Conservation (phyloP, 2,888 invertebrate species). For the Fissipunctia ypsillon region DNA sequence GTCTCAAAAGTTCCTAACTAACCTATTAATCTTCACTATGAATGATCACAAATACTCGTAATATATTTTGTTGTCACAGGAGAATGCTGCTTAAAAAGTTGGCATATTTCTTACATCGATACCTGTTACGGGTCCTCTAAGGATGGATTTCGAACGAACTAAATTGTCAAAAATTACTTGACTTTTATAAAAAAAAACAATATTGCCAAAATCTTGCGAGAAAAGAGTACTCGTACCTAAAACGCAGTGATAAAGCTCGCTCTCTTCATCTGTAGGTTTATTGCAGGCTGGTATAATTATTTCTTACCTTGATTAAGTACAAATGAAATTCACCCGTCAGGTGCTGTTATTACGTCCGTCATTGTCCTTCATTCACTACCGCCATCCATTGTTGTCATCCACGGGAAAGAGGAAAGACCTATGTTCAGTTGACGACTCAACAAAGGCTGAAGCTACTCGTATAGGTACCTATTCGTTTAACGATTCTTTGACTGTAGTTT, state of each 20-base stretch:
- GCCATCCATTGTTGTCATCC: slow-evolving; percentile 32
- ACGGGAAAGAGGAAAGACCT: slow-evolving; percentile 25
- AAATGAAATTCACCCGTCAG: slow-evolving; percentile 26
- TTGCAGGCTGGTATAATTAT: not conserved
- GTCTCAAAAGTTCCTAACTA: not conserved
- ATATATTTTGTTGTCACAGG: not conserved
- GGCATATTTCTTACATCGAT: not conserved
- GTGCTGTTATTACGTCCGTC: slow-evolving; percentile 29
- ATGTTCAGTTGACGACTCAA: slow-evolving; percentile 32
- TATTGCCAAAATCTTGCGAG: not conserved
- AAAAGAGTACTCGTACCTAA: too few relatives aligned
- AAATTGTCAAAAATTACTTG: not conserved
- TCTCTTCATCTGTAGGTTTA: not conserved
- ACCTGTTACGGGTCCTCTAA: not conserved
- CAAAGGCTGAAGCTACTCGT: slow-evolving; percentile 26
- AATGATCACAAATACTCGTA: too few relatives aligned
- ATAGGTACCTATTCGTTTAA: slow-evolving; percentile 8
- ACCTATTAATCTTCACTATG: not conserved
- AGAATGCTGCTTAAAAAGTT: not conserved
- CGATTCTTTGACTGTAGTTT: slow-evolving; percentile 13
- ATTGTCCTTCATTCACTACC: slow-evolving; percentile 45
- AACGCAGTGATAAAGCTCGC: not conserved
- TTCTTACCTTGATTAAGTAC: not conserved
- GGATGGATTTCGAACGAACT: not conserved
- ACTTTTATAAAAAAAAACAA: not conserved